Evolutionary conservation across 2,888 invertebrate genomes (phyloP), one percentile per base, ranked within the genome.

Genomic region (Chorisops tibialis): DNA sequence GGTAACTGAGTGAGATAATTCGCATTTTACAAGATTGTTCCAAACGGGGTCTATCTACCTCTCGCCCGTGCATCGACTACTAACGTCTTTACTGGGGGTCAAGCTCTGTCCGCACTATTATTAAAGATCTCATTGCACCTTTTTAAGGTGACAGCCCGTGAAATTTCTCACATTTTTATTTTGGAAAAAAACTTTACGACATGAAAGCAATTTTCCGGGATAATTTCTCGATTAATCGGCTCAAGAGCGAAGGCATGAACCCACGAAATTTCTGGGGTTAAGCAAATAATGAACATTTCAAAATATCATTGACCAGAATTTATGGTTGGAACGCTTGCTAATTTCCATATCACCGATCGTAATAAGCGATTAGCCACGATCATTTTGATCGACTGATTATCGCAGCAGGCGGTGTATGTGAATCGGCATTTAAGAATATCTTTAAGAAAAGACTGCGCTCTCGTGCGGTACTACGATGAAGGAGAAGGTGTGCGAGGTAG

Each of bases 311-410:
- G 56, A 56, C 47, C 43, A 18, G 39, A 56, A 62, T 62, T 58
- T 62, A 62, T 62, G 58, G 16, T 37, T 22, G 48, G 37, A 43
- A 47, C 61, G 52, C 37, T 54, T 47, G 61, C 54, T 61, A 54
- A 61, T 54, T 61, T 47, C 14, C 61, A 35, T 39, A 41, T 24
- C 35, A 37, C 35, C 37, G 62, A 62, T 62, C 56, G 62, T 62
- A 62, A 62, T 62, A 62, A 49, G 62, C 62, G 62, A 62, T 62
- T 62, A 62, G 38, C 56, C 59, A 49, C 54, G 62, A 62, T 62
- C 56, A 49, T 62, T 62, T 56, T 49, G 50, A 58, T 62, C 62
- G 49, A 51, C 37, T 56, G 56, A 62, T 62, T 56, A 62, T 62
- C 62, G 16, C 62, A 49, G 62, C 62, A 49, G 56, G 62, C 9